Evolutionary conservation across 2,888 invertebrate genomes (phyloP).

Genomic region (Drepana falcataria): DNA sequence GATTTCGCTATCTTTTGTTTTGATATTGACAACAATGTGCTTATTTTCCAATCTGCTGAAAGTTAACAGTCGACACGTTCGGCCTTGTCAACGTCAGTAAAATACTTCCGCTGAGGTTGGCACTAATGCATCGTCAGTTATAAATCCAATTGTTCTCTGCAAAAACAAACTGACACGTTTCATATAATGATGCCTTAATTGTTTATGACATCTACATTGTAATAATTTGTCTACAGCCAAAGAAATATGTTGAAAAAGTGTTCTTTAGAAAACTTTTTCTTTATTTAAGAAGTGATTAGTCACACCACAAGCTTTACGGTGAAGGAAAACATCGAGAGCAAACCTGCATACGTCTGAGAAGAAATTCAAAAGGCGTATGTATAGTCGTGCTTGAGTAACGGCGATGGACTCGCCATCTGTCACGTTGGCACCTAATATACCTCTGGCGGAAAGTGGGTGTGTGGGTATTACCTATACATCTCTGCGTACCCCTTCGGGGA

Average conservation of each 20-base stretch:
- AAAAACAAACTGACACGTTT: conserved; percentile 27
- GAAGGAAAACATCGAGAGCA: too few species aligned
- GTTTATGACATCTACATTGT: not conserved
- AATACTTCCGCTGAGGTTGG: conserved; percentile 23
- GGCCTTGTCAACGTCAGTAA: conserved; percentile 13
- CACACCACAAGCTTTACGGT: too few species aligned
- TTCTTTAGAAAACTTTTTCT: too few species aligned
- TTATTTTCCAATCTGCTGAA: conserved; percentile 11
- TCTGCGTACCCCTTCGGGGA: too few species aligned
- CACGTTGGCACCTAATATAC: too few species aligned
- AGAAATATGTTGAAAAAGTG: not conserved
- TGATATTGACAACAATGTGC: conserved; percentile 7
- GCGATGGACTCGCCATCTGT: too few species aligned
- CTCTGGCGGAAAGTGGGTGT: too few species aligned
- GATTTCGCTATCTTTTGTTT: not conserved
- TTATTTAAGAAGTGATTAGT: too few species aligned
- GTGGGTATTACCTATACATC: too few species aligned
- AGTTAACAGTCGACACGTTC: conserved; percentile 14
- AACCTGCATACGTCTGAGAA: too few species aligned
- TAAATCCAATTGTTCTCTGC: conserved; percentile 18
- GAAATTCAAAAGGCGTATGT: too few species aligned
- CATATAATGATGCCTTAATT: conserved; percentile 2
- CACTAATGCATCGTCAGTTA: conserved; percentile 14
- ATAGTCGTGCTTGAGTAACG: too few species aligned
- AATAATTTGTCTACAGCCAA: not conserved